Base-by-base conservation (phyloP, 2,797 vertebrate genomes). In the Ataeniobius toweri region DNA sequence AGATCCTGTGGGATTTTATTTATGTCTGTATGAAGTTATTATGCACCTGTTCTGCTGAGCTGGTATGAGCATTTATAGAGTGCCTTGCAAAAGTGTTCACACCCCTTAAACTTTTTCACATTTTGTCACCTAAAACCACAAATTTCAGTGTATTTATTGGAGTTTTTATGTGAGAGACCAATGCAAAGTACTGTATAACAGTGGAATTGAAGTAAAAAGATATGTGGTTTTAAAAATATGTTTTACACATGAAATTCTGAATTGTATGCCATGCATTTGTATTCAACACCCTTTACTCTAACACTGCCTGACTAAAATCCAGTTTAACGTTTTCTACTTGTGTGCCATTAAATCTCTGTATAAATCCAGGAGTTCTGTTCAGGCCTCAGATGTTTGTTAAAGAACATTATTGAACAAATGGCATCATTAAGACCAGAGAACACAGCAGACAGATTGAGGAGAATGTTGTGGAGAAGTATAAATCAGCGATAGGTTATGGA, bases 21-120 rank as follows among this genome's bases (percentile, higher is more conserved):
- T 88, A 81, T 89, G 72, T 80, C 77, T 84, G 80, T 78, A 79
- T 87, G 72, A 72, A 87, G 93, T 94, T 90, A 91, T 94, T 93
- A 93, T 77, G 76, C 79, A 75, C 80, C 80, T 75, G 28, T 90
- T 89, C 82, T 92, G 92, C 91, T 92, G 92, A 91, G 89, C 87
- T 91, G 85, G 90, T 89, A 69, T 46, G 26, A 69, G 67, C 67
- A 69, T 69, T 48, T 26, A 26, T n/a, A 13, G 24, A 67, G 22
- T n/a, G 24, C 65, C 39, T 68, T 68, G 24, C 39, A 46, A n/a
- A 67, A 69, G 24, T 26, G 24, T 48, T 69, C 13, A 26, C 24
- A 26, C 24, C 24, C 67, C 44, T 69, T 26, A 48, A 68, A 46
- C 13, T 28, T 48, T 26, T 48, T 69, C 6, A 69, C 13, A 26